Base-by-base conservation (phyloP, 1,140 invertebrate species). In the Rhopalosiphum maidis region DNA sequence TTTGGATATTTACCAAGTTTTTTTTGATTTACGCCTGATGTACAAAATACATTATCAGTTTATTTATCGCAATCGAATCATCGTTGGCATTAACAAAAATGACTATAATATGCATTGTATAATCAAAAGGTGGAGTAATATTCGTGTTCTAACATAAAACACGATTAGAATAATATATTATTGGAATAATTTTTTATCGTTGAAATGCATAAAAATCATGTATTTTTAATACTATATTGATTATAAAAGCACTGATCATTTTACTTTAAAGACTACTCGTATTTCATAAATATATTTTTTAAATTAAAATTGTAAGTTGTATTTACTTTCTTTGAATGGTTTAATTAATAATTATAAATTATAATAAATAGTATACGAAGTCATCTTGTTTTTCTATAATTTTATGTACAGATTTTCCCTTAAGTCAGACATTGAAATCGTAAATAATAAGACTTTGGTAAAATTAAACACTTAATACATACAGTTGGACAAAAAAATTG, bases 1-100 rank as follows among this genome's bases (percentile, higher is more conserved):
- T 90, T 90, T 90, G 89, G 89, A 90, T 60, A 90, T 90, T 68
- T 68, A 90, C 89, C 89, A 90, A 90, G 88, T 90, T 87, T 87
- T 88, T 35, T 89, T 55, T 51, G 55, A 22, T 55, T 89, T 89
- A 89, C 48, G 54, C 22, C 51, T 90, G 51, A 90, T 60, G 88
- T 60, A 60, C 25, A 68, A 43, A 68, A 41, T 43, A 90, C 21
- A 55, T 90, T 90, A 90, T 68, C 30, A 60, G 55, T 54, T 89
- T 89, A 54, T 51, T 54, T 54, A 89, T 37, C n/a, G n/a, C n/a
- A 54, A 89, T 89, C 48, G 15, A 87, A 41, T 35, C n/a, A 21
- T 54, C 87, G 48, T 51, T 35, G 46, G 41, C 43, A 25, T 43
- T 22, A 86, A 41, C 23, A 25, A 30, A 86, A 46, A 86, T 46